These are phyloP conservation scores for Hybognathus amarus DNA, from an alignment of 2,797 vertebrate genomes.

Conservation along the genomic window DNA sequence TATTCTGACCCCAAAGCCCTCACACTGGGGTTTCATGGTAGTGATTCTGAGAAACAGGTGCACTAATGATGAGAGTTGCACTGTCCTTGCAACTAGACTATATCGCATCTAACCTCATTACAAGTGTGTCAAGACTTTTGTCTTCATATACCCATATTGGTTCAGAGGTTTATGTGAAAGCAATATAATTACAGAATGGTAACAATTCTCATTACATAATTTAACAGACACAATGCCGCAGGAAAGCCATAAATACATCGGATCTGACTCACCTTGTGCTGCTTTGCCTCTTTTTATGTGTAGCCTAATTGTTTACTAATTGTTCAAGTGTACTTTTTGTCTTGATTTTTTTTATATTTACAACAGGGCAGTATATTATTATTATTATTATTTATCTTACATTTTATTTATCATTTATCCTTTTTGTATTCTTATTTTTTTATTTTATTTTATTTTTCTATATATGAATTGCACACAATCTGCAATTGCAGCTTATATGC, in stretches of 20 bases:
- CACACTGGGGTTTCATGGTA: conserved; percentile 11
- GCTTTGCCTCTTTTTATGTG: neutral
- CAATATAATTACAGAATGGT: conserved; percentile 23
- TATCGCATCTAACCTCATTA: conserved; percentile 21
- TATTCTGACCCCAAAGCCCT: conserved; percentile 33
- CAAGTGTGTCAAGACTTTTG: conserved; percentile 10
- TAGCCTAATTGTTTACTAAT: neutral
- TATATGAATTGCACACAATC: neutral
- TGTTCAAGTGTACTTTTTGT: neutral
- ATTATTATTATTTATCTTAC: neutral
- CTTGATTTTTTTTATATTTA: neutral
- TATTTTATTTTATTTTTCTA: too few species aligned
- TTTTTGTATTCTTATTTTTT: neutral
- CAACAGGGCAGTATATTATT: neutral
- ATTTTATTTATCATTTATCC: neutral
- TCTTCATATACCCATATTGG: neutral
- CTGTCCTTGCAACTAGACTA: neutral
- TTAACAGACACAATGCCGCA: neutral
- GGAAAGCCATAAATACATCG: neutral
- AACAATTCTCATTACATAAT: neutral
- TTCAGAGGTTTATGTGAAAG: conserved; percentile 15
- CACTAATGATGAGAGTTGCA: conserved; percentile 4
- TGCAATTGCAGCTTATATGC: neutral
- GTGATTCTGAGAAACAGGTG: conserved; percentile 29
- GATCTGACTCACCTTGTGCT: neutral